Evolutionary conservation across 1,140 invertebrate species (phyloP), one percentile per base, ranked within the genome.

Genomic region (Apis laboriosa): DNA sequence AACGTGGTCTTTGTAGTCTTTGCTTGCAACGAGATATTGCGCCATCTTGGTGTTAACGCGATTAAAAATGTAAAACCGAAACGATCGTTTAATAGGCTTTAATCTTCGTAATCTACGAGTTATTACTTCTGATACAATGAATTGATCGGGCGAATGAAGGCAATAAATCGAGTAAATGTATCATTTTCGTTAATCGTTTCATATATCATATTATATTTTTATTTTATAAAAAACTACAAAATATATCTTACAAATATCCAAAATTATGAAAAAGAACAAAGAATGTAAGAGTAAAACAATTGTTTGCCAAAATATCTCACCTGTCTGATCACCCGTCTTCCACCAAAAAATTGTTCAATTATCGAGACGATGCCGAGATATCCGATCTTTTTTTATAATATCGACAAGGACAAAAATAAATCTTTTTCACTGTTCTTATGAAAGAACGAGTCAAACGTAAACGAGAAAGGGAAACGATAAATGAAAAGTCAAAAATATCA

Each of bases 11-110:
- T 70, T 58, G 51, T 49, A 51, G 79, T 74, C 58, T 77, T 80
- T 68, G 66, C 66, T 56, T 51, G 76, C 60, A 43, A 21, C 51
- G 19, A 67, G 56, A 78, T 61, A 80, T 86, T 77, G 77, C 86
- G 74, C 80, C 84, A 87, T 87, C 77, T 81, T 80, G 77, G 60
- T 79, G 67, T 72, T 51, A 66, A 34, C 63, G 51, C 28, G 49
- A 60, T 78, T 72, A 70, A 55, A 78, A 55, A 60, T 15, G 43
- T 19, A 53, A 67, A 71, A 56, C 17, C 3, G n/a, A 17, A 56
- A 17, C 56, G 72, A 53, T 58, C 56, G 76, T 64, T 78, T 72
- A 28, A 63, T 51, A 9, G 15, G 13, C 17, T 9, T 21, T 34
- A 4, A 70, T 55, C 43, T 28, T 13, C 2, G 1, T 34, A 4